Conservation (phyloP, 2,113 vertebrate species). For the Lepidothrix coronata region DNA sequence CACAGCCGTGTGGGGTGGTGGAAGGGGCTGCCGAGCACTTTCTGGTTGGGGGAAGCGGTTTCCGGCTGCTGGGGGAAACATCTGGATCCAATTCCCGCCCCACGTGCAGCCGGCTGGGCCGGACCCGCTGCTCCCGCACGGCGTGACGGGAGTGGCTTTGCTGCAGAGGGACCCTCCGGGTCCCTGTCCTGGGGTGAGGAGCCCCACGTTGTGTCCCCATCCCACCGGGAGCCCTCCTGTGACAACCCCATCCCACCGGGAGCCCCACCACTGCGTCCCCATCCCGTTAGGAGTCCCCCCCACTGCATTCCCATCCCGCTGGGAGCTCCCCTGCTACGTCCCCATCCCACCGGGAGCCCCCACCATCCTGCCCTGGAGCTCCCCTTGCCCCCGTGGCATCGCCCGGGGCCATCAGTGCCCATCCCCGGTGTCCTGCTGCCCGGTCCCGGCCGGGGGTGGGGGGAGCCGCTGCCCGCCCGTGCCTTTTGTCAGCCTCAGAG, state of each 20-base stretch:
- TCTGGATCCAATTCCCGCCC: constrained; percentile 46
- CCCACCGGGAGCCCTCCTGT: background rate
- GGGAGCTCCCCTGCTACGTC: fast-evolving
- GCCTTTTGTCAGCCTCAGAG: constrained; percentile 39
- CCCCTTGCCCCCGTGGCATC: background rate
- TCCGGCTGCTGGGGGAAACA: constrained; percentile 12
- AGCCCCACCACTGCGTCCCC: background rate
- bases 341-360: background rate
- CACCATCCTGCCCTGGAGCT: fast-evolving
- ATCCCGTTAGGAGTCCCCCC: background rate
- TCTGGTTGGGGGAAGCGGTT: background rate
- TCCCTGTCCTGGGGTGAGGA: background rate
- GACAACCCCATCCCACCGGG: background rate
- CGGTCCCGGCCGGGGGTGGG: background rate
- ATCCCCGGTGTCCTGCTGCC: background rate
- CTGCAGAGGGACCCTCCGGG: fast-evolving
- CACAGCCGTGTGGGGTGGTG: fast-evolving
- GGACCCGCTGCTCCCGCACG: background rate
- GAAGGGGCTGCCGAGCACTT: background rate
- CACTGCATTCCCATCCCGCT: background rate
- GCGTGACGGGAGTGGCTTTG: fast-evolving
- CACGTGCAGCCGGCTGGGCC: background rate
- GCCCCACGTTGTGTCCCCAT: background rate
- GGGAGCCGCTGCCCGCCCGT: background rate
- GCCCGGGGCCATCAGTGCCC: background rate